Conservation (phyloP, 64 coral and sea anemone species). For the Dendrophyllia cribrosa region DNA sequence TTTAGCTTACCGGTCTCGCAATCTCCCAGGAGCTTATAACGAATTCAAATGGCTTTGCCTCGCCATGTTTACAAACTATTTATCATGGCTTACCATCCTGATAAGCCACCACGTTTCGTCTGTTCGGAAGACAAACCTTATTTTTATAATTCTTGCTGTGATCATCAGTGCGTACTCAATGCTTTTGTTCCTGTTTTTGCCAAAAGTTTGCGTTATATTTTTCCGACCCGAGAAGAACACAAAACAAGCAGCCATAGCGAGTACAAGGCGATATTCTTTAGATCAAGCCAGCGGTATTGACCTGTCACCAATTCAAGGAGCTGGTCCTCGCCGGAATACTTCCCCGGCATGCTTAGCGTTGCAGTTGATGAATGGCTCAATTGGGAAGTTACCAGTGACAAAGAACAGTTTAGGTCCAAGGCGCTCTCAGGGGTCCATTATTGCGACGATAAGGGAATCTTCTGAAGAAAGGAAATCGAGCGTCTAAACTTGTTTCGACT, state of each 20-base stretch:
- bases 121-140: slow-evolving; percentile 28
- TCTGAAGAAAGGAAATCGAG: neutral
- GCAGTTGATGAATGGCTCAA: neutral
- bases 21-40: slow-evolving; percentile 75
- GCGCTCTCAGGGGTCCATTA: neutral
- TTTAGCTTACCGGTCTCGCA: slow-evolving; percentile 72
- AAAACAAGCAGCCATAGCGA: slow-evolving; percentile 69
- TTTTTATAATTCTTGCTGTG: slow-evolving; percentile 34
- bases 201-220: slow-evolving; percentile 84
- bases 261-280: slow-evolving; percentile 73
- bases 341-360: neutral
- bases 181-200: slow-evolving; percentile 79
- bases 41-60: slow-evolving; percentile 82
- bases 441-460: slow-evolving; percentile 23
- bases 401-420: neutral
- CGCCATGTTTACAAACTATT: slow-evolving; percentile 70
- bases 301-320: slow-evolving; percentile 9
- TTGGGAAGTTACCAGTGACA: neutral
- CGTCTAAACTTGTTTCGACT: no score
- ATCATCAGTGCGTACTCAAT: slow-evolving; percentile 71
- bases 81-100: slow-evolving; percentile 60
- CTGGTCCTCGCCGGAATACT: neutral
- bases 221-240: slow-evolving; percentile 87
- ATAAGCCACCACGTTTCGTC: slow-evolving; percentile 22
- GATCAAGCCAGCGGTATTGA: slow-evolving; percentile 76